A percentile compares a stretch with the other conserved stretches of the same genome.
These are phyloP conservation scores for Macrochelys suwanniensis DNA, from an alignment of 2,797 vertebrate species.

Conservation along the genomic window DNA sequence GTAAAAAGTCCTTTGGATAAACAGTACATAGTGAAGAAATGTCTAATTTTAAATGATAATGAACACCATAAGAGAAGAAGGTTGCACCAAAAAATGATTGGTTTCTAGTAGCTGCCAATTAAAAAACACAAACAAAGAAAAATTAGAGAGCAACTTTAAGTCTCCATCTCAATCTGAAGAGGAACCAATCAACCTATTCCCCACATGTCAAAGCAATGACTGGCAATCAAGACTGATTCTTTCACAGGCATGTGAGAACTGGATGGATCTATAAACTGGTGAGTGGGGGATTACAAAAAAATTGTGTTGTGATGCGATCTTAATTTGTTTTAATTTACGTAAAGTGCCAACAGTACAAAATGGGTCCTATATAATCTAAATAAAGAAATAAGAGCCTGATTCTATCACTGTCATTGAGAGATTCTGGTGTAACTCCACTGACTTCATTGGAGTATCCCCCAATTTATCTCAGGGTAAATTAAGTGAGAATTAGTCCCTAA, in stretches of 20 bases:
- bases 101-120: background rate
- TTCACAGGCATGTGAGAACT: background rate
- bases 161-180: background rate
- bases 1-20: background rate
- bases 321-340: constrained; percentile 16
- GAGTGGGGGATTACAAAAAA: background rate
- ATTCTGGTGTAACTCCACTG: background rate
- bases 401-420: background rate
- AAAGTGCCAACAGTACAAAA: constrained; percentile 2
- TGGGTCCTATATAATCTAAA: background rate
- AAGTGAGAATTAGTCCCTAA: background rate
- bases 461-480: background rate
- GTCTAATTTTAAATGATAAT: background rate
- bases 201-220: background rate
- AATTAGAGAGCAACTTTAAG: background rate
- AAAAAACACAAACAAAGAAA: background rate
- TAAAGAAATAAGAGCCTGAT: background rate
- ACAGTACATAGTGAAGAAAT: background rate
- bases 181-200: background rate
- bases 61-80: background rate
- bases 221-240: background rate
- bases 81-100: background rate
- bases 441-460: background rate
- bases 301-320: constrained; percentile 30
- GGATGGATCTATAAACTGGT: background rate